Percentiles rank a stretch among this genome's conserved stretches.
Conservation (phyloP, 1,140 invertebrate genomes). For the Drosophila nannoptera region DNA sequence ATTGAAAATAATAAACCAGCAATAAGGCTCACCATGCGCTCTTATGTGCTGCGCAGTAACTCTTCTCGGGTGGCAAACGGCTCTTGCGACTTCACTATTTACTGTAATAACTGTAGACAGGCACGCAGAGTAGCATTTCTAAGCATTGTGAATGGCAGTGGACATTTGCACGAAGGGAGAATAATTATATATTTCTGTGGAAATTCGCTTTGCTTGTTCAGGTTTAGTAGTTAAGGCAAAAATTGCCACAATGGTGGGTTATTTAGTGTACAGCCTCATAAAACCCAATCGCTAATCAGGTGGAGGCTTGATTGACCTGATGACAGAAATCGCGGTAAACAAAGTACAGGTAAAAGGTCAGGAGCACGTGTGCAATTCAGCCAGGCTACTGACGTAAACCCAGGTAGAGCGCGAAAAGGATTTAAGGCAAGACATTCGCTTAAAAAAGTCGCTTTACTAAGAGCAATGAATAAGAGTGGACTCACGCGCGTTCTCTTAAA, state of each 20-base stretch:
- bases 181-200: neutral
- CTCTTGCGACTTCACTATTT: conserved; percentile 10
- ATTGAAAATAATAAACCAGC: too few species aligned
- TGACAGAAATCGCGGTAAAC: neutral
- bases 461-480: too few species aligned
- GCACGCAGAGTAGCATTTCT: too few species aligned
- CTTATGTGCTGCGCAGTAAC: neutral
- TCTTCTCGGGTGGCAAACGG: conserved; percentile 5
- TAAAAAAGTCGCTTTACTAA: too few species aligned
- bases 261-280: neutral
- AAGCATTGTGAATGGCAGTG: neutral
- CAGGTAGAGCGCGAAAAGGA: conserved; percentile 16
- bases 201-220: neutral
- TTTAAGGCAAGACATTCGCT: neutral
- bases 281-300: neutral
- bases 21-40: neutral
- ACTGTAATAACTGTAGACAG: too few species aligned
- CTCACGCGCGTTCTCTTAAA: conserved; percentile 2
- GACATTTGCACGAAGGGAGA: neutral
- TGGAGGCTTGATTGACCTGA: neutral
- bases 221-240: neutral
- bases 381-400: neutral
- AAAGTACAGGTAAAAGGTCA: conserved; percentile 5
- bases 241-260: neutral
- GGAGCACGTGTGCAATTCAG: conserved; percentile 10